Conservation (phyloP, 2,888 invertebrate species). For the Leptinotarsa peninsularis region DNA sequence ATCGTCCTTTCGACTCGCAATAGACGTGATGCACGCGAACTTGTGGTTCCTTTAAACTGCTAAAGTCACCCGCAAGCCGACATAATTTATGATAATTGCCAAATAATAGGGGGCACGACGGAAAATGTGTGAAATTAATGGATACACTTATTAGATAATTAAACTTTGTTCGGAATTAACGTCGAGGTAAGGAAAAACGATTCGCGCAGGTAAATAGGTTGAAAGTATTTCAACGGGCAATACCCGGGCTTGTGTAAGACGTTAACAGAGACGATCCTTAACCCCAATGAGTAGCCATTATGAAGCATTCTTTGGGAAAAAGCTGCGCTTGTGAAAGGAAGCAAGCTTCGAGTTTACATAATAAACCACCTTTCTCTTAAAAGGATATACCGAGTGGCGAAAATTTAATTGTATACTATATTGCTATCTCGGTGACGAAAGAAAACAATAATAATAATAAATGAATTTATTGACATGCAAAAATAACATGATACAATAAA, state of each 20-base stretch:
- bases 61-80: slow-evolving; percentile 25
- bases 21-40: slow-evolving; percentile 26
- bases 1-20: slow-evolving; percentile 1
- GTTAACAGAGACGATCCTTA: not conserved
- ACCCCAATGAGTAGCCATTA: not conserved
- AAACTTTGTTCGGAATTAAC: slow-evolving; percentile 1
- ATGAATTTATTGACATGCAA: too few relatives aligned
- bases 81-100: slow-evolving; percentile 37
- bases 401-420: too few relatives aligned
- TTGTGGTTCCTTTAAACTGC: slow-evolving; percentile 32
- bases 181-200: not conserved
- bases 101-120: slow-evolving; percentile 25
- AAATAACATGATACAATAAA: too few relatives aligned
- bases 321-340: not conserved
- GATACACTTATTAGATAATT: slow-evolving; percentile 35
- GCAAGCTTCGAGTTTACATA: too few relatives aligned
- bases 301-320: not conserved
- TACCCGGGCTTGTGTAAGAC: not conserved
- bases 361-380: too few relatives aligned
- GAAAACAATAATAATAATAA: too few relatives aligned
- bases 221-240: not conserved
- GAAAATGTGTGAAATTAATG: slow-evolving; percentile 36
- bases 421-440: too few relatives aligned
- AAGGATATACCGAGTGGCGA: too few relatives aligned
- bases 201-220: not conserved